phyloP scores from a whole-genome alignment of 2,113 vertebrate genomes.

The Vanacampus margaritifer region DNA sequence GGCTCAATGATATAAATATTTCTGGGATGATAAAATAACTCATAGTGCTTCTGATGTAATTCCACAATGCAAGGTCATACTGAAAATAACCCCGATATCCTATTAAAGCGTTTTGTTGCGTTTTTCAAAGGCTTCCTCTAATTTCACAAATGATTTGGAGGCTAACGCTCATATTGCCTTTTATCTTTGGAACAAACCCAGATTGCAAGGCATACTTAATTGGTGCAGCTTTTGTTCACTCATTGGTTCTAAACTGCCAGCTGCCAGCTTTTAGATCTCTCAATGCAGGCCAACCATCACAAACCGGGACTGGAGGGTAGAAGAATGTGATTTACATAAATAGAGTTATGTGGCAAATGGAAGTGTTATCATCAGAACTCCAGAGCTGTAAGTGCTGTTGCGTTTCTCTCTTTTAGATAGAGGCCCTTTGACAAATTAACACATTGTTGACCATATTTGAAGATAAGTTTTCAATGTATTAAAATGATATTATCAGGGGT shows the following conservation, averaged over 20 bases:
- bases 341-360: conserved; percentile 44
- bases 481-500: conserved; percentile 9
- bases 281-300: conserved; percentile 22
- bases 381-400: conserved; percentile 32
- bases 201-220: conserved; percentile 33
- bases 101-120: conserved; percentile 23
- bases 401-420: conserved; percentile 4
- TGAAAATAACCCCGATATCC: conserved; percentile 34
- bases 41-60: conserved; percentile 5
- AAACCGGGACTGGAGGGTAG: conserved; percentile 18
- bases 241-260: conserved; percentile 25
- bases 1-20: not conserved
- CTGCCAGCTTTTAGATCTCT: conserved; percentile 30
- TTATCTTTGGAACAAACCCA: conserved; percentile 32
- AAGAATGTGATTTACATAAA: conserved; percentile 50
- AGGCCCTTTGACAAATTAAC: conserved; percentile 6
- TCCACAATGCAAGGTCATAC: conserved; percentile 20
- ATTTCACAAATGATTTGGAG: conserved; percentile 35
- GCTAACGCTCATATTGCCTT: conserved; percentile 6
- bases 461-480: not conserved
- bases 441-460: not conserved
- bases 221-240: conserved; percentile 22
- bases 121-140: conserved; percentile 11
- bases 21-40: not conserved
- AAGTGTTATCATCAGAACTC: conserved; percentile 51